Conservation (phyloP, 92 coral and sea anemone genomes). For the Galaxea fascicularis region DNA sequence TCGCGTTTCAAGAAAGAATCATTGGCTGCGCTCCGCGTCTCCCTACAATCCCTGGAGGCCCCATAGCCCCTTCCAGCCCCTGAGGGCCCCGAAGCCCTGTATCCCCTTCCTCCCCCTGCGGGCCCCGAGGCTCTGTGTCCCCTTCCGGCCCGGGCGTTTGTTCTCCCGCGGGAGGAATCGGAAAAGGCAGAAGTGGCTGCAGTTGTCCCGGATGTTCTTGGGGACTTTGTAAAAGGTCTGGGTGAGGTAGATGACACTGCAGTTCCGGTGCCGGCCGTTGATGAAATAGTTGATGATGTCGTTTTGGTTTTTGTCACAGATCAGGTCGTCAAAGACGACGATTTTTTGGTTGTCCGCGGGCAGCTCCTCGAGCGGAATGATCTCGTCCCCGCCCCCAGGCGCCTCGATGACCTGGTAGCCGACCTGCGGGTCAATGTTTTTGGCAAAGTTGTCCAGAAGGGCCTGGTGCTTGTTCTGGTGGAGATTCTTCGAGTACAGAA, state of each 20-base stretch:
- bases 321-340: conserved; percentile 16
- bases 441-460: not conserved
- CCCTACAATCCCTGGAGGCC: no score
- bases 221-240: not conserved
- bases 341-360: not conserved
- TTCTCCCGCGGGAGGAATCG: not conserved
- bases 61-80: not conserved
- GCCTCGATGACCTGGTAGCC: conserved; percentile 5
- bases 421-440: not conserved
- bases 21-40: no score
- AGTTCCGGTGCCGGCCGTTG: not conserved
- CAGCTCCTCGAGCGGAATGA: conserved; percentile 10
- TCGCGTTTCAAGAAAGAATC: no score
- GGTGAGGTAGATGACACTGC: conserved; percentile 5
- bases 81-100: no score
- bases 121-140: not conserved
- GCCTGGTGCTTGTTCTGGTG: conserved; percentile 13
- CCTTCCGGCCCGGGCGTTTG: not conserved
- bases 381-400: not conserved
- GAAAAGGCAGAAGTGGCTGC: not conserved
- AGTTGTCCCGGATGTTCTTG: conserved; percentile 5
- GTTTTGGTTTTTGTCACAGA: conserved; percentile 29
- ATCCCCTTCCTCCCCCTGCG: not conserved
- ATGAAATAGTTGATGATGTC: conserved; percentile 9
- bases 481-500: conserved; percentile 8